Base-by-base conservation (phyloP, 1,140 invertebrate genomes). In the Drosophila setifemur region DNA sequence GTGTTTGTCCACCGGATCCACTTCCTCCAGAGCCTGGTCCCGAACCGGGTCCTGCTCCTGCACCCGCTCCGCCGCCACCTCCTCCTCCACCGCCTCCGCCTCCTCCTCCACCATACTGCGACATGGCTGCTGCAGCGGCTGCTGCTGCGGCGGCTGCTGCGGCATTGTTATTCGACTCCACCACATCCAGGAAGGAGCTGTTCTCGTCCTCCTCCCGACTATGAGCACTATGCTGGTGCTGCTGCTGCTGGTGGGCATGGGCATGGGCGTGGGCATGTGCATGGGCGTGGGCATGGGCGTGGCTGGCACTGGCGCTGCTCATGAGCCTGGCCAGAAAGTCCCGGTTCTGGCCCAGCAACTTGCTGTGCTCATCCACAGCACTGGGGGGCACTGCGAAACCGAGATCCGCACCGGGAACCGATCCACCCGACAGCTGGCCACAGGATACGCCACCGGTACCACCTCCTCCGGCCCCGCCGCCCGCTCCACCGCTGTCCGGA, bases 141-240 rank as follows among this genome's bases (percentile, higher is more conserved):
- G 78, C 78, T 3, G 71, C 71, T 3, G 70, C 70, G 3, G 71
- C 73, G 9, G 81, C 73, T 5, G 73, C 75, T 2, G 69, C 79
- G 1, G 61, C 74, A n/a, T 76, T 85, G n/a, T 90, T 87, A 14
- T 89, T 89, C 7, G 89, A 90, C 57, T 90, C 89, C 9, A 90
- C 89, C 4, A 90, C 89, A 55, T 90, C 89, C 29, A 90, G 50
- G 28, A 90, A 90, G 5, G 89, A 89, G 25, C 88, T 89, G 26
- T 90, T 90, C 63, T 90, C 89, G 18, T 90, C 89, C 61, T 89
- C 89, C 43, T 90, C 89, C 21, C 83, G 73, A 4, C 57, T 69
- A 45, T 85, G 81, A 3, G 67, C 49, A n/a, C 73, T 77, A 19
- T 90, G 81, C 39, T 89, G 85, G 19, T 89, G 75, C 37, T 69